phyloP scores from a whole-genome alignment of 64 coral and sea anemone species.

The Orbicella faveolata region DNA sequence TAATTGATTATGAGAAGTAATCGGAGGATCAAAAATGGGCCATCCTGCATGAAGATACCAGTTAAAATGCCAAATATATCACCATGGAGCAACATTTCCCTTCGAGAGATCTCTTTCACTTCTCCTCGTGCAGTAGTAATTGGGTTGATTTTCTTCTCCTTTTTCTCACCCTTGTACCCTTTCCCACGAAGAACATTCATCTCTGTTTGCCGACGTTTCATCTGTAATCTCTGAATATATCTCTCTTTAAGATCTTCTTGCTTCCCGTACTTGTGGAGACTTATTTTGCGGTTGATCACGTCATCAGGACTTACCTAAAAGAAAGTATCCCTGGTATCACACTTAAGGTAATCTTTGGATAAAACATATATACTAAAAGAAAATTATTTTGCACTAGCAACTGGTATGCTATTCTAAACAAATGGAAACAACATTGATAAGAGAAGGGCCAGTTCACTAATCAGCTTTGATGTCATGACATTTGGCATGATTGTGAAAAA shows the following conservation, averaged over 20 bases:
- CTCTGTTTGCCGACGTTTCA: slow-evolving; percentile 82
- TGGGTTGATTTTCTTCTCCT: slow-evolving; percentile 82
- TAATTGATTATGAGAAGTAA: slow-evolving; percentile 79
- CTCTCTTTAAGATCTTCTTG: slow-evolving; percentile 87
- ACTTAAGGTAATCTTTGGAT: too few relatives aligned
- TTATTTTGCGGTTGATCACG: slow-evolving; percentile 83
- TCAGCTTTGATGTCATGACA: too few relatives aligned
- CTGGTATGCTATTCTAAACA: too few relatives aligned
- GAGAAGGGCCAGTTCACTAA: too few relatives aligned
- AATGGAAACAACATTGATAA: too few relatives aligned
- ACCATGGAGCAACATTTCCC: slow-evolving; percentile 91
- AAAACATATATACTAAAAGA: too few relatives aligned
- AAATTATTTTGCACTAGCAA: too few relatives aligned
- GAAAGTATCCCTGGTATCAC: not conserved
- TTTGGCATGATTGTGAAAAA: not conserved
- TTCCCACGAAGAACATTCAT: slow-evolving; percentile 74
- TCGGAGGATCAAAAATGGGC: slow-evolving; percentile 92
- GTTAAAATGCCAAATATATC: slow-evolving; percentile 97
- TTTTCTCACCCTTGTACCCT: slow-evolving; percentile 79
- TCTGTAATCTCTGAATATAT: slow-evolving; percentile 78
- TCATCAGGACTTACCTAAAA: slow-evolving; percentile 59
- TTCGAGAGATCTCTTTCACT: slow-evolving; percentile 85
- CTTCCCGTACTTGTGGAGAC: slow-evolving; percentile 63
- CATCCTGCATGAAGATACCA: slow-evolving; percentile 98
- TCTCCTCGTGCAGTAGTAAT: slow-evolving; percentile 82